phyloP scores from a whole-genome alignment of 2,113 vertebrate species.

The Passerina amoena region DNA sequence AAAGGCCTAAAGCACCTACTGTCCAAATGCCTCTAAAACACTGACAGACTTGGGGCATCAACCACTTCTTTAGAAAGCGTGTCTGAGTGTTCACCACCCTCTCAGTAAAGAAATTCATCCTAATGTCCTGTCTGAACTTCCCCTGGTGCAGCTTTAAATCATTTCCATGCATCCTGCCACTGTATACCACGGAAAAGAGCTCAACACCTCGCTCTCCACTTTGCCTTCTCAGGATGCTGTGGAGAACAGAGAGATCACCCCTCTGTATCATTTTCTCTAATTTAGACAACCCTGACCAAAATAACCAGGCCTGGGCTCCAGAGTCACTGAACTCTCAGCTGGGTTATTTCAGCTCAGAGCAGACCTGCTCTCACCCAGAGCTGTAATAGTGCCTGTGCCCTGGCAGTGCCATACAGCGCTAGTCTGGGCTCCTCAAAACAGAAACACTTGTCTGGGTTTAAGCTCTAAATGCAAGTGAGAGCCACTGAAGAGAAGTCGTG shows the following conservation, averaged over 20 bases:
- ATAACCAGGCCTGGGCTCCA: neutral
- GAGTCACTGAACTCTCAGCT: accelerated
- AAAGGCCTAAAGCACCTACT: accelerated
- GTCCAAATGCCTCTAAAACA: neutral
- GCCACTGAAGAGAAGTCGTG: neutral
- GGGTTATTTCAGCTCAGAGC: neutral
- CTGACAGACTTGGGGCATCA: neutral
- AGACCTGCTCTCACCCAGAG: neutral
- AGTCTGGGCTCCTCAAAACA: neutral
- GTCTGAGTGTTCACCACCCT: neutral
- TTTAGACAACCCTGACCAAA: neutral
- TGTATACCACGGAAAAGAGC: neutral
- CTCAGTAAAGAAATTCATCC: neutral
- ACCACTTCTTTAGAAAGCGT: neutral
- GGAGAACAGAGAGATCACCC: neutral
- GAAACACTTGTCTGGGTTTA: neutral
- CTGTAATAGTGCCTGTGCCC: neutral
- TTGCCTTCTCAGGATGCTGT: neutral
- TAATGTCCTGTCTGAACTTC: neutral
- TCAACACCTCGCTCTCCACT: neutral
- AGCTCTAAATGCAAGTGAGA: neutral
- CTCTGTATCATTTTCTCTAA: neutral
- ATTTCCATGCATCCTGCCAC: accelerated
- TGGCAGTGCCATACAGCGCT: neutral
- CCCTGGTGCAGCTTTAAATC: neutral